Percentiles rank a stretch among this genome's conserved stretches.
Conservation (phyloP, 1,140 invertebrate genomes). For the Neodiprion fabricii region DNA sequence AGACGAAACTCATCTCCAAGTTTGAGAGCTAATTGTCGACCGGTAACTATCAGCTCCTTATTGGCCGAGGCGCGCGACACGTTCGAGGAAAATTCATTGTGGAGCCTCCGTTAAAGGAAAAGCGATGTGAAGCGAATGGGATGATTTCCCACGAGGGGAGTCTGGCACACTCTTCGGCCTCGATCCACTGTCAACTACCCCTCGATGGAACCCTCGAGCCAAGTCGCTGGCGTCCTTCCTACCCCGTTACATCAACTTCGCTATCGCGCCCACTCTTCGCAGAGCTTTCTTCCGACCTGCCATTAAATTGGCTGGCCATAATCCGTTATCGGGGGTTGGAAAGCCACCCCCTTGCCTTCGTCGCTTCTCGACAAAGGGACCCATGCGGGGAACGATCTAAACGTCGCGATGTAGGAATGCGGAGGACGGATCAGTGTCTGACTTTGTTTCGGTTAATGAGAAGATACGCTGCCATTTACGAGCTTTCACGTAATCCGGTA, state of each 20-base stretch:
- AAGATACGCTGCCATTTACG: too few relatives aligned
- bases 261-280: too few relatives aligned
- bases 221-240: background rate
- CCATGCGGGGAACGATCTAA: too few relatives aligned
- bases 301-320: background rate
- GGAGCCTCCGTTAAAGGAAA: background rate
- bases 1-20: background rate
- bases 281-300: background rate
- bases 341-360: background rate
- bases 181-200: background rate
- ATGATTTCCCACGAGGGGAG: constrained; percentile 3
- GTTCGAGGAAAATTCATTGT: background rate
- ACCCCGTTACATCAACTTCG: background rate
- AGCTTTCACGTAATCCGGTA: too few relatives aligned
- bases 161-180: background rate
- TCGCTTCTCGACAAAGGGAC: too few relatives aligned
- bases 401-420: too few relatives aligned
- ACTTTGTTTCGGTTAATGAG: too few relatives aligned
- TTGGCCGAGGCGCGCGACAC: background rate
- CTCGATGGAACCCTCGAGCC: background rate
- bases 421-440: too few relatives aligned
- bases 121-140: constrained; percentile 4
- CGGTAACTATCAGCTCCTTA: background rate
- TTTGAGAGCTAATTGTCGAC: background rate
- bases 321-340: background rate